Conservation (phyloP, 92 coral and sea anemone genomes). For the Galaxea fascicularis region DNA sequence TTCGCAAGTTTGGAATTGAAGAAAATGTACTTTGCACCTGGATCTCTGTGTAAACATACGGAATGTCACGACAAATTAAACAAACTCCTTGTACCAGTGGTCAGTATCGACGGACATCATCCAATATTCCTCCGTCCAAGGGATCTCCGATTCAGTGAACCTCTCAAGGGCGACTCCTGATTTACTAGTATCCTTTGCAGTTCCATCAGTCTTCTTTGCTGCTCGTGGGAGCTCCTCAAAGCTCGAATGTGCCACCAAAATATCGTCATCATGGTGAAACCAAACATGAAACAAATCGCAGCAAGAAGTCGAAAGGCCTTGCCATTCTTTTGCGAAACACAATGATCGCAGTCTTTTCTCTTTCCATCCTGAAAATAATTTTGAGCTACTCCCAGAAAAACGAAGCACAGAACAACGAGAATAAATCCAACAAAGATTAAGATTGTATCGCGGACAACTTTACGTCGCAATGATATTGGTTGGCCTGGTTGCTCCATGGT, state of each 20-base stretch:
- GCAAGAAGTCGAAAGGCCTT: conserved; percentile 30
- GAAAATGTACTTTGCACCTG: background rate
- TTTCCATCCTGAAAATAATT: conserved; percentile 1
- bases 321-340: background rate
- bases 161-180: background rate
- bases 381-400: conserved; percentile 43
- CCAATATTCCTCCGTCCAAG: conserved; percentile 29
- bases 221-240: background rate
- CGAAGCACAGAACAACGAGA: conserved; percentile 27
- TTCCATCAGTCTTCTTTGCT: conserved; percentile 14
- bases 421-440: conserved; percentile 28
- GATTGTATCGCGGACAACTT: conserved; percentile 25
- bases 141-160: background rate
- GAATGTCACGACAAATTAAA: background rate
- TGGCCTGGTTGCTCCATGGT: conserved; percentile 22
- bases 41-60: background rate
- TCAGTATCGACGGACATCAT: background rate
- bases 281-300: conserved; percentile 31
- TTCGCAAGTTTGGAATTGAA: no score
- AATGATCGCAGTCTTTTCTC: conserved; percentile 5
- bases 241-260: conserved; percentile 43
- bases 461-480: conserved; percentile 17
- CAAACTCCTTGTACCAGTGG: background rate
- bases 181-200: conserved; percentile 22
- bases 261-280: conserved; percentile 21